These are phyloP conservation scores for Ptilodon capucinus DNA, from an alignment of 2,888 invertebrate species.

Conservation along the genomic window DNA sequence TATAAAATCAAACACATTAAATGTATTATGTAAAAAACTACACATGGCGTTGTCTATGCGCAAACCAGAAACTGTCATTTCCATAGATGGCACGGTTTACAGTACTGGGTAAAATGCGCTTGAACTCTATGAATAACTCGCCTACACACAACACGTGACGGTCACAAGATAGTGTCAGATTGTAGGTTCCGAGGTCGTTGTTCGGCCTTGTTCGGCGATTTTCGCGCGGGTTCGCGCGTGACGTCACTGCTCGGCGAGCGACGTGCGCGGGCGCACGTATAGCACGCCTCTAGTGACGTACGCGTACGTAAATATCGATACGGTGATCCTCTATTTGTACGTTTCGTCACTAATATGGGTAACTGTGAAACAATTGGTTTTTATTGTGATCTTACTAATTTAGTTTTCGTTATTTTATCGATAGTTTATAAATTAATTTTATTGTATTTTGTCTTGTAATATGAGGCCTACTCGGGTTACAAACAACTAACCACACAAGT, in stretches of 20 bases:
- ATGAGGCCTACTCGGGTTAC: not conserved
- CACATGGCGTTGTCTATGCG: not conserved
- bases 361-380: constrained; percentile 16
- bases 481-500: not conserved
- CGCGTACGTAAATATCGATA: constrained; percentile 42
- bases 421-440: not conserved
- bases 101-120: not conserved
- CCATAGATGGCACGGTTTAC: not conserved
- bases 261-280: constrained; percentile 72
- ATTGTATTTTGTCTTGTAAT: not conserved
- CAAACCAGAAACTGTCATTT: not conserved
- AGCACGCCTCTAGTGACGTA: constrained; percentile 55
- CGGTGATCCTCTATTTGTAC: constrained; percentile 13
- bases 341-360: constrained; percentile 9
- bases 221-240: constrained; percentile 54
- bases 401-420: not conserved
- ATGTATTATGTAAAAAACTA: no score
- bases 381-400: constrained; percentile 7
- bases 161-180: constrained; percentile 21
- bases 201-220: constrained; percentile 72
- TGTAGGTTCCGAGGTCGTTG: constrained; percentile 59
- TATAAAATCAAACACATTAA: no score
- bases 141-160: constrained; percentile 32
- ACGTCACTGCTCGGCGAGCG: constrained; percentile 44
- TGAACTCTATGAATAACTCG: not conserved